phyloP scores from a whole-genome alignment of 2,888 invertebrate species.

The Agrilus cyanescens region DNA sequence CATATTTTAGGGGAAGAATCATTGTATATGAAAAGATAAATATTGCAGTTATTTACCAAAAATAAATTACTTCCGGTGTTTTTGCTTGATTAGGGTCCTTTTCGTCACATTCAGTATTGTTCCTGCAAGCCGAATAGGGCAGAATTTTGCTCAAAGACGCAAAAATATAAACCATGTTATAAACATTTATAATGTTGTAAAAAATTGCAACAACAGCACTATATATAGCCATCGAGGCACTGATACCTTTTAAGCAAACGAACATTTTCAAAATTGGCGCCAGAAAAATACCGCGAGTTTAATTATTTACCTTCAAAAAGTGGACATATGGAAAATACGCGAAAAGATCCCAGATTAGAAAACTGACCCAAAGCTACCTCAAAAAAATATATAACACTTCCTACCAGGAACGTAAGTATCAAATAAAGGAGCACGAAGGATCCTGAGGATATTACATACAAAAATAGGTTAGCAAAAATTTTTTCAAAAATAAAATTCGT shows the following conservation, averaged over 20 bases:
- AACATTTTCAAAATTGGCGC: not conserved
- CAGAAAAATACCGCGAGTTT: not conserved
- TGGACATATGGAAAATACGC: conserved; percentile 16
- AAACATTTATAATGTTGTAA: conserved; percentile 13
- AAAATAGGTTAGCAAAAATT: conserved; percentile 1
- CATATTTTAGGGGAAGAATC: no score
- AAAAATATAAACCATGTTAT: conserved; percentile 11
- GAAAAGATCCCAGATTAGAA: conserved; percentile 14
- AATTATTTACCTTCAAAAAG: conserved; percentile 12
- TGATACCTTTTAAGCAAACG: conserved; percentile 10
- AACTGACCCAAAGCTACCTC: conserved; percentile 19
- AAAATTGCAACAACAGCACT: conserved; percentile 11
- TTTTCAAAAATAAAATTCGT: not conserved
- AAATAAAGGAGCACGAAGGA: conserved; percentile 14
- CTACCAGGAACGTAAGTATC: conserved; percentile 11
- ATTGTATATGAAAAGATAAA: no score
- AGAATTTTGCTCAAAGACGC: conserved; percentile 9
- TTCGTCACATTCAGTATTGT: conserved; percentile 1
- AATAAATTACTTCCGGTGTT: conserved; percentile 12
- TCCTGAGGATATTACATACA: conserved; percentile 4
- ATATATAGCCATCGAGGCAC: conserved; percentile 14
- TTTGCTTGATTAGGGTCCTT: conserved; percentile 5
- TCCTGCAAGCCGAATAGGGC: conserved; percentile 8
- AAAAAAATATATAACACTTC: conserved; percentile 16
- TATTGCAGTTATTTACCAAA: conserved; percentile 4